Evolutionary conservation across 2,113 vertebrate species (phyloP).

Genomic region (Lagenorhynchus albirostris): DNA sequence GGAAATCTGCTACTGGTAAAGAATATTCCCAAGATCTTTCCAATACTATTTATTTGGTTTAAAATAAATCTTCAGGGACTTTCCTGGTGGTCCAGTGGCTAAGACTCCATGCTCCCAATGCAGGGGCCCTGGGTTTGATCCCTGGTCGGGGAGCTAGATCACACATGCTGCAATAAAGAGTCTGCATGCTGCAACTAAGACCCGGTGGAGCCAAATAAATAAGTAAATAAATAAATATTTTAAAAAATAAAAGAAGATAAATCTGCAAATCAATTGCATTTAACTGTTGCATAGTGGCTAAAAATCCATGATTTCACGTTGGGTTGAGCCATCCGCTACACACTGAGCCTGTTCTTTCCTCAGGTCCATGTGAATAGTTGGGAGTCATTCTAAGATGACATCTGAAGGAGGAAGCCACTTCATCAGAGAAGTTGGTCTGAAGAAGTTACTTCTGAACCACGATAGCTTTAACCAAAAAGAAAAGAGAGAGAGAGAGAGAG

Average conservation of each 20-base stretch:
- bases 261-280: not conserved
- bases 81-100: too few species aligned
- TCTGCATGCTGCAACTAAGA: too few species aligned
- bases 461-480: not conserved
- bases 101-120: too few species aligned
- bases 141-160: too few species aligned
- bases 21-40: slow-evolving; percentile 37
- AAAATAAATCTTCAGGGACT: not conserved
- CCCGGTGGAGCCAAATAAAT: too few species aligned
- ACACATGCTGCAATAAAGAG: too few species aligned
- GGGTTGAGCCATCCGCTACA: not conserved
- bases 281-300: not conserved
- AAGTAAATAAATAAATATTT: too few species aligned
- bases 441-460: slow-evolving; percentile 8
- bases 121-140: too few species aligned
- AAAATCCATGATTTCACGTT: not conserved
- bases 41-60: slow-evolving; percentile 10
- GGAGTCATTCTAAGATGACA: not conserved
- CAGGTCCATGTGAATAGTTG: not conserved
- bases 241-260: not conserved
- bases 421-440: not conserved
- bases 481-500: not conserved
- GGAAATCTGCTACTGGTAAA: not conserved
- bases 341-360: not conserved
- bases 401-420: not conserved